These are phyloP conservation scores for Chondrilla cf. caribensis DNA, from an alignment of 37 sponge, comb jelly and placozoan species.

Conservation along the genomic window DNA sequence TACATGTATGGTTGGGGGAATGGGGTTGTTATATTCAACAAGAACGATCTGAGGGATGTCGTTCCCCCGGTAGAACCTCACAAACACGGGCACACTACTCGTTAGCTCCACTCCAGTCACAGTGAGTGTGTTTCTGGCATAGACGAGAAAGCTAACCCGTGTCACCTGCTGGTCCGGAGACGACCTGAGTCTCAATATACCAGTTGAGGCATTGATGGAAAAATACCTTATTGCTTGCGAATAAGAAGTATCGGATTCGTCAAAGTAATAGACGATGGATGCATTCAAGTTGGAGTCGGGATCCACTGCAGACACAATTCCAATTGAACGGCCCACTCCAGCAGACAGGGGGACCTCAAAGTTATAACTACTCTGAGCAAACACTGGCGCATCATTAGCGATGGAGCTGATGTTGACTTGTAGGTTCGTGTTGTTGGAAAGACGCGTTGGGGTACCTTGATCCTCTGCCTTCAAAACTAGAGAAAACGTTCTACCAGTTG, in stretches of 20 bases:
- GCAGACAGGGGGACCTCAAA: neutral
- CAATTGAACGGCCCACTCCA: neutral
- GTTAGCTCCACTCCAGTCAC: neutral
- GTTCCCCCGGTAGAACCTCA: neutral
- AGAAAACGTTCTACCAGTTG: neutral
- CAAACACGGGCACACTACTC: neutral
- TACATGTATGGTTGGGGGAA: neutral
- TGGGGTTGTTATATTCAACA: neutral
- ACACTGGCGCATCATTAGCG: neutral
- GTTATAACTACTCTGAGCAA: neutral
- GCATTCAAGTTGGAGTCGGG: neutral
- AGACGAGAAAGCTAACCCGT: neutral
- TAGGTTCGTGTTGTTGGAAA: neutral
- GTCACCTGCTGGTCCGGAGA: neutral
- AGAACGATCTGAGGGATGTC: neutral
- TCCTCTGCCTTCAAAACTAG: neutral
- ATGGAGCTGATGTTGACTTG: constrained; percentile 1
- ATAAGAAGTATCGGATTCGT: neutral
- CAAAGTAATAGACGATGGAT: neutral
- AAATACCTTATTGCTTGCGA: neutral
- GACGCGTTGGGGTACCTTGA: neutral
- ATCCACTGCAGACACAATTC: neutral
- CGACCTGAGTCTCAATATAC: neutral
- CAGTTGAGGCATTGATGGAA: neutral
- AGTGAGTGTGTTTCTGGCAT: neutral